phyloP scores from a whole-genome alignment of 2,797 vertebrate species.

The Enteromius mattozi region DNA sequence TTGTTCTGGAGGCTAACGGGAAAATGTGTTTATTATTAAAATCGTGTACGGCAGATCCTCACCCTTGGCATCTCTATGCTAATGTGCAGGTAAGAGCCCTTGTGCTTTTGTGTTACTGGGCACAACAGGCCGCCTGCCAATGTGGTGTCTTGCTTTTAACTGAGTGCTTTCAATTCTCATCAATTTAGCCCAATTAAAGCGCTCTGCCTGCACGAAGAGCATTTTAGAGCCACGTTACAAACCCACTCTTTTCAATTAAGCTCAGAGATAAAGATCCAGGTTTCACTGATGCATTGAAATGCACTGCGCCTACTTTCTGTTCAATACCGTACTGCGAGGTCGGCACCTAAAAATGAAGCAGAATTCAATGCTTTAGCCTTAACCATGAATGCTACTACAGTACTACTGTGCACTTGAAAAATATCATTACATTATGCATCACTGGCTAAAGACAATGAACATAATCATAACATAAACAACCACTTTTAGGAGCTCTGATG shows the following conservation, averaged over 20 bases:
- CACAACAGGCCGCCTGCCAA: conserved; percentile 66
- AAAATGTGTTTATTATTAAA: conserved; percentile 74
- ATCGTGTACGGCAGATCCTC: conserved; percentile 65
- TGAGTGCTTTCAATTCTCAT: conserved; percentile 77
- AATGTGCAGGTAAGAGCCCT: conserved; percentile 78
- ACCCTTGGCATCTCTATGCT: conserved; percentile 70
- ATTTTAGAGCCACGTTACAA: conserved; percentile 67
- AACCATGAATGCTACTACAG: not conserved
- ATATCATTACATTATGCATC: conserved; percentile 1
- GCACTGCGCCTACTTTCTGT: conserved; percentile 3
- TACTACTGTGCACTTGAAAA: not conserved
- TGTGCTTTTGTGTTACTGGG: conserved; percentile 61
- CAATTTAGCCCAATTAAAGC: conserved; percentile 79
- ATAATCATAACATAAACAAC: not conserved
- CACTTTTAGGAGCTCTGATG: not conserved
- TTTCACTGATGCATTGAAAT: conserved; percentile 51
- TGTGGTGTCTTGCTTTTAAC: conserved; percentile 71
- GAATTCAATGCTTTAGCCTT: not conserved
- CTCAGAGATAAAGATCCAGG: conserved; percentile 62
- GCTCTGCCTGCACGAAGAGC: conserved; percentile 70
- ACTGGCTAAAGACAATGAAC: conserved; percentile 1
- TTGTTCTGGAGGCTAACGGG: conserved; percentile 65
- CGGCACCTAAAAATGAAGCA: not conserved
- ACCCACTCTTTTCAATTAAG: conserved; percentile 71
- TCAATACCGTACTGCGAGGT: not conserved